A percentile compares a stretch with the other conserved stretches of the same genome.
These are phyloP conservation scores for Xiphydria camelus DNA, from an alignment of 2,888 invertebrate species.

Conservation along the genomic window DNA sequence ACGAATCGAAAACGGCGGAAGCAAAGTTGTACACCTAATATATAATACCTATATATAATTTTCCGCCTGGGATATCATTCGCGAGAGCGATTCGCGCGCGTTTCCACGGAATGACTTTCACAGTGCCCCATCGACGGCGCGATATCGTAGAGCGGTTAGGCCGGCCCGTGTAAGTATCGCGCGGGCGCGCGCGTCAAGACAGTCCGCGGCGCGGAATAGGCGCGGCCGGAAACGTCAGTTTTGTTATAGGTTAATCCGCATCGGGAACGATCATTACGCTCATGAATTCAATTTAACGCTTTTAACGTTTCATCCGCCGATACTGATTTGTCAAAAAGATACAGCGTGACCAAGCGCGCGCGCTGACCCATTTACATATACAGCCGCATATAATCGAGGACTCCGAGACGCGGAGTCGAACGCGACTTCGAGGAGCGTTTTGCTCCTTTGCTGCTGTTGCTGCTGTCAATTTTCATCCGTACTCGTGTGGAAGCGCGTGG, in stretches of 20 bases:
- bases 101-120: constrained; percentile 36
- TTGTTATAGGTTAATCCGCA: constrained; percentile 42
- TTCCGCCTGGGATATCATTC: too few relatives aligned
- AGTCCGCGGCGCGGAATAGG: constrained; percentile 34
- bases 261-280: constrained; percentile 11
- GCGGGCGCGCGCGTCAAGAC: too few relatives aligned
- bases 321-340: constrained; percentile 2
- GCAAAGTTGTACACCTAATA: too few relatives aligned
- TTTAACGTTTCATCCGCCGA: constrained; percentile 16
- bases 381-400: not conserved
- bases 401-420: not conserved
- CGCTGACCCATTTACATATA: constrained; percentile 4
- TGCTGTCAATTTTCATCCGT: too few relatives aligned
- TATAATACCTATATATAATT: too few relatives aligned
- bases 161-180: too few relatives aligned
- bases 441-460: too few relatives aligned
- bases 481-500: too few relatives aligned
- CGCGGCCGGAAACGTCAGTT: constrained; percentile 51
- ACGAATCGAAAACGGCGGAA: too few relatives aligned
- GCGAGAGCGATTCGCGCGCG: not conserved
- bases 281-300: constrained; percentile 33
- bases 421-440: constrained; percentile 5
- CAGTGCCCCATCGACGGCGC: constrained; percentile 19
- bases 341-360: not conserved
- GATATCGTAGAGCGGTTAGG: too few relatives aligned